phyloP scores from a whole-genome alignment of 2,797 vertebrate genomes.

The Oreochromis grahami region DNA sequence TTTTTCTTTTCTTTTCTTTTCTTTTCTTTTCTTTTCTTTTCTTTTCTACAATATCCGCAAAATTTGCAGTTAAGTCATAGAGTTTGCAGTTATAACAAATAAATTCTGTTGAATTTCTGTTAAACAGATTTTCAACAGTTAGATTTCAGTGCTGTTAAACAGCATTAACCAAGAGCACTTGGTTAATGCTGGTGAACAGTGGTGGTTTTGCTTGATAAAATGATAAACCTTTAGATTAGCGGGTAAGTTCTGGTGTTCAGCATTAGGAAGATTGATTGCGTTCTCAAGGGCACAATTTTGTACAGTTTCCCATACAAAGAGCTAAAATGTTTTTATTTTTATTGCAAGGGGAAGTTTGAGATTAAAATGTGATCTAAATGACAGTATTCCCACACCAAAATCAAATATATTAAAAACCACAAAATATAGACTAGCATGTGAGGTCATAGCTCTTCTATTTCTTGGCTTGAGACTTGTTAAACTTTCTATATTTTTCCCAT shows the following conservation, averaged over 20 bases:
- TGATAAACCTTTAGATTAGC: not conserved
- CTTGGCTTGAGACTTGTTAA: not conserved
- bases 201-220: not conserved
- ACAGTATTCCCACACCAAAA: rapidly evolving
- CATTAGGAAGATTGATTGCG: not conserved
- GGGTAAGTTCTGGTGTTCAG: not conserved
- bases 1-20: not conserved
- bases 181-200: not conserved
- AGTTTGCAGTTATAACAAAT: not conserved
- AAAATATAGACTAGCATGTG: not conserved
- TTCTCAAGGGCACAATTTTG: not conserved
- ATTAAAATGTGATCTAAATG: not conserved
- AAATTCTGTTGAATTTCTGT: not conserved
- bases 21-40: not conserved
- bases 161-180: not conserved
- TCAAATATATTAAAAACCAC: not conserved
- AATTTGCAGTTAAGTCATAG: rapidly evolving
- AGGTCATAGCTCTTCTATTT: not conserved
- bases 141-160: no score
- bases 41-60: not conserved
- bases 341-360: not conserved
- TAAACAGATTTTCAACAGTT: not conserved
- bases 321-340: not conserved
- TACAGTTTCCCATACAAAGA: not conserved
- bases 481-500: rapidly evolving